Base-by-base conservation (phyloP, 2,113 vertebrate species). In the Ceratotherium simum region DNA sequence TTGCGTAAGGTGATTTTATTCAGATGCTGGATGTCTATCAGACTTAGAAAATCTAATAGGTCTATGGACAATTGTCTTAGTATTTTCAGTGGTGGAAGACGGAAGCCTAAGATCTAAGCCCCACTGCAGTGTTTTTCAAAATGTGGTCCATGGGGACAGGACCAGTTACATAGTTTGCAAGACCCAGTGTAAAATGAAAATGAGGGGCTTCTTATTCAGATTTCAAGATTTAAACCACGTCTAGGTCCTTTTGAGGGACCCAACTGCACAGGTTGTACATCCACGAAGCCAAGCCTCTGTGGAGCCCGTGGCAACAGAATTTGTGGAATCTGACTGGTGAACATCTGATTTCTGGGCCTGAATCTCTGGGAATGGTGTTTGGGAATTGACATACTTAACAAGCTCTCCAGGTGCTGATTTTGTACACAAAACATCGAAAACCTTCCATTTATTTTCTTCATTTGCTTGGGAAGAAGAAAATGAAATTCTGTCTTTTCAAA, bases 391-490 rank as follows among this genome's bases (percentile, higher is more conserved):
- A 46, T 36, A 75, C 54, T 72, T 78, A 64, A 81, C 39, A 87
- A 29, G 31, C 69, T 87, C 46, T 70, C 54, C 12, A 16, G 88
- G 21, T 46, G 31, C 31, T 83, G 67, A 36, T 78, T 91, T 78
- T 91, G 36, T 60, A 9, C 79, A 65, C 33, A 65, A 84, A 85
- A 51, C 20, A 21, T 18, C 48, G 54, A 70, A 58, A 96, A 65
- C 6, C 13, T 83, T 20, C 12, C 6, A 64, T 33, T 46, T 87
- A 29, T 31, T 88, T 91, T n/a, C 78, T 70, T 56, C 62, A 25
- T 84, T 73, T 88, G 56, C 64, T 92, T 80, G 70, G 33, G 23
- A 85, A 92, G 29, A 82, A 88, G 56, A 36, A 85, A 62, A 79
- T 51, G 31, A n/a, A 70, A 36, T 18, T 18, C 46, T 12, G 1